Evolutionary conservation across 2,113 vertebrate species (phyloP).

Genomic region (Glaucidium brasilianum): DNA sequence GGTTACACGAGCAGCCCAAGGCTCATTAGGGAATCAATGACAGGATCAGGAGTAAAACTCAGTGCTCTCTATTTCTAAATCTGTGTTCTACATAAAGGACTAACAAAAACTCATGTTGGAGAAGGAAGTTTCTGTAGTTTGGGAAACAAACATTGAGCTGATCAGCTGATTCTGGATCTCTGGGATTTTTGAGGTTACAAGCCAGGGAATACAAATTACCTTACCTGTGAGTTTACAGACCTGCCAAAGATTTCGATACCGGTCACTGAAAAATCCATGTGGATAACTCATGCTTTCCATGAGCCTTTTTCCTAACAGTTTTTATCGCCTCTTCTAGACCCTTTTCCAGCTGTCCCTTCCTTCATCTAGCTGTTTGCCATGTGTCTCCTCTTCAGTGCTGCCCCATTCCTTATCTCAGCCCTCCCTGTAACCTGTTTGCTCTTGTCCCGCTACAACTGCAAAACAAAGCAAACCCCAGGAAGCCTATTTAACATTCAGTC

Average conservation of each 20-base stretch:
- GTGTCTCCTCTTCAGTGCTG: not conserved
- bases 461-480: not conserved
- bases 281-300: not conserved
- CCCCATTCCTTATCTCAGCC: not conserved
- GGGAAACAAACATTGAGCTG: not conserved
- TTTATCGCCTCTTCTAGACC: not conserved
- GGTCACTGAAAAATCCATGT: not conserved
- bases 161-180: not conserved
- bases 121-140: not conserved
- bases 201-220: not conserved
- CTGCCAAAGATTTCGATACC: not conserved
- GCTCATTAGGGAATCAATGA: not conserved
- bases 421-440: not conserved
- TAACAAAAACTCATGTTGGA: not conserved
- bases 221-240: not conserved
- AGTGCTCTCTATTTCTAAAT: not conserved
- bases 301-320: not conserved
- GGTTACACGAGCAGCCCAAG: not conserved
- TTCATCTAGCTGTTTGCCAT: not conserved
- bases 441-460: not conserved
- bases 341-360: not conserved
- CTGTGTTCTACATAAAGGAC: not conserved
- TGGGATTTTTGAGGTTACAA: not conserved
- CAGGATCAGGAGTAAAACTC: not conserved
- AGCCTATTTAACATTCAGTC: not conserved